A percentile compares a stretch with the other conserved stretches of the same genome.
Evolutionary conservation across 1,140 invertebrate genomes (phyloP).

Genomic region (Macrostomum lignano): DNA sequence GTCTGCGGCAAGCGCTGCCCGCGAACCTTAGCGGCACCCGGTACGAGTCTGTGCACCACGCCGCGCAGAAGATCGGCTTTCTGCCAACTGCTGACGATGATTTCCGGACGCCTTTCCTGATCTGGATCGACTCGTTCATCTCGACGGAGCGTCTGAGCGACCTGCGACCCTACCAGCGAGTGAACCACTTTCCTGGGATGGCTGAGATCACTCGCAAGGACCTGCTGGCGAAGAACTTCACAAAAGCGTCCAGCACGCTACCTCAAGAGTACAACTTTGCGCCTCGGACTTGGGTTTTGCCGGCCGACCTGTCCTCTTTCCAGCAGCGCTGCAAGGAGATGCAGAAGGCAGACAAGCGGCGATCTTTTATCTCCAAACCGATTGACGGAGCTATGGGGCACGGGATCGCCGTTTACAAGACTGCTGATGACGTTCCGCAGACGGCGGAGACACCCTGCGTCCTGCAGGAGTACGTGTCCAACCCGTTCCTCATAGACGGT

Average conservation of each 20-base stretch:
- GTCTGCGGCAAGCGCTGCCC: too few species aligned
- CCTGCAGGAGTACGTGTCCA: conserved; percentile 26
- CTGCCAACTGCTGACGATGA: too few species aligned
- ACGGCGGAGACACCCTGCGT: conserved; percentile 11
- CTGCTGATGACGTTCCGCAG: conserved; percentile 49
- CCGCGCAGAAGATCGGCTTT: too few species aligned
- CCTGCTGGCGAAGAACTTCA: conserved; percentile 46
- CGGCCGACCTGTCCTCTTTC: conserved; percentile 42
- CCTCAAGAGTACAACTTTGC: conserved; percentile 39
- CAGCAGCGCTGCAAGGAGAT: conserved; percentile 19
- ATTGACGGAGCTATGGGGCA: conserved; percentile 27
- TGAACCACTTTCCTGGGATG: conserved; percentile 85
- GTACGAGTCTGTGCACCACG: too few species aligned
- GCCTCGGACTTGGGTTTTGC: conserved; percentile 66
- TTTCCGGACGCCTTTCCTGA: too few species aligned
- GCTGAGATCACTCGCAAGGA: conserved; percentile 90
- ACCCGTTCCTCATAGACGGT: conserved; percentile 23
- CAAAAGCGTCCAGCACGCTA: conserved; percentile 5
- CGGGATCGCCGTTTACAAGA: conserved; percentile 49
- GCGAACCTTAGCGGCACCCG: too few species aligned
- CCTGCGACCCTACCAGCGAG: too few species aligned
- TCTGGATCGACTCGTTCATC: too few species aligned
- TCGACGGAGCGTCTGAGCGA: too few species aligned
- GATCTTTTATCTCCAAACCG: conserved; percentile 25
- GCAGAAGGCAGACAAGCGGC: conserved; percentile 17